A percentile compares a stretch with the other conserved stretches of the same genome.
phyloP scores from a whole-genome alignment of 2,888 invertebrate genomes.

The Ectropis crepuscularia region DNA sequence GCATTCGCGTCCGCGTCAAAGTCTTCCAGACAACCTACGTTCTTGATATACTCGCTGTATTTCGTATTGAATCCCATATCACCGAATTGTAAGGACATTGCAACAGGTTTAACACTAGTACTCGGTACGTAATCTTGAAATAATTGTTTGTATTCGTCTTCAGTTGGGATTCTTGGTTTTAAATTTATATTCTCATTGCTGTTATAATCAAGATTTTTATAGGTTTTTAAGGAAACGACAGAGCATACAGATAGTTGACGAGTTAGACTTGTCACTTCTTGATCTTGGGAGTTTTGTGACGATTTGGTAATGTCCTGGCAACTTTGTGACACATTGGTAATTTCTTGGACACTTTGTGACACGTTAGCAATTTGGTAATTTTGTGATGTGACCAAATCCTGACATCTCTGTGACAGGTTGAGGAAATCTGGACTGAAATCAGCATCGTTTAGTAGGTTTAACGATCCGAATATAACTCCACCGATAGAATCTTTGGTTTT shows the following conservation, averaged over 20 bases:
- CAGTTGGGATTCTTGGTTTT: constrained; percentile 52
- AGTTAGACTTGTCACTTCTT: constrained; percentile 43
- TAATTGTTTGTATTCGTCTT: constrained; percentile 55
- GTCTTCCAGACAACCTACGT: constrained; percentile 41
- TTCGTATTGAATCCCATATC: constrained; percentile 69
- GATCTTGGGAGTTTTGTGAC: constrained; percentile 28
- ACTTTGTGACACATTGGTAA: neutral
- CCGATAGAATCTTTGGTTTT: constrained; percentile 41
- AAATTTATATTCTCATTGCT: constrained; percentile 54
- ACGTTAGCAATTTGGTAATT: constrained; percentile 30
- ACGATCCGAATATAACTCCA: constrained; percentile 59
- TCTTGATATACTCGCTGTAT: constrained; percentile 61
- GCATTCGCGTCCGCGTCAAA: constrained; percentile 45
- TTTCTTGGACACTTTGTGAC: too few relatives aligned
- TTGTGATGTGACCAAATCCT: constrained; percentile 37
- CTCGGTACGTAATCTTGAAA: constrained; percentile 46
- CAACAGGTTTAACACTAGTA: constrained; percentile 39
- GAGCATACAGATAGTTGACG: constrained; percentile 57
- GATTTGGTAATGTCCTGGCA: too few relatives aligned
- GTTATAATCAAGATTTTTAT: constrained; percentile 66
- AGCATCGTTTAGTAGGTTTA: constrained; percentile 63
- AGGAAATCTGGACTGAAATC: neutral
- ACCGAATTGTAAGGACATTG: constrained; percentile 62
- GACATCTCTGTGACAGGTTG: constrained; percentile 1
- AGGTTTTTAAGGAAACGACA: constrained; percentile 60